A percentile compares a stretch with the other conserved stretches of the same genome.
phyloP scores from a whole-genome alignment of 1,140 invertebrate genomes.

The Centruroides sculpturatus region DNA sequence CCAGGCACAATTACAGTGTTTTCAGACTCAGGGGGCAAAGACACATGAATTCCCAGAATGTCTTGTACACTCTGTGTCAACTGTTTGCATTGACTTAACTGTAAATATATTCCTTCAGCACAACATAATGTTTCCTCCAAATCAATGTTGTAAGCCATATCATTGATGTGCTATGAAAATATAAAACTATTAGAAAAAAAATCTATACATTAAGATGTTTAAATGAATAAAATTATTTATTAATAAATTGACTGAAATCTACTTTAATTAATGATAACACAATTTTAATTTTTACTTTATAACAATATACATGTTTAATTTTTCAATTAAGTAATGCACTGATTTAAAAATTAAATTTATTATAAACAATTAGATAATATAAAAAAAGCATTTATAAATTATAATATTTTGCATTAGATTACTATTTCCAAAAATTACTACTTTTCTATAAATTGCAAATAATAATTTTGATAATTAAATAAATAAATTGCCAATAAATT shows the following conservation, averaged over 20 bases:
- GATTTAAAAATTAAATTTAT: neutral
- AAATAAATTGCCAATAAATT: too few relatives aligned
- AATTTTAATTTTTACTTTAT: constrained; percentile 16
- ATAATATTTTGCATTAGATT: too few relatives aligned
- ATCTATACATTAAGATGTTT: neutral
- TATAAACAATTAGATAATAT: too few relatives aligned
- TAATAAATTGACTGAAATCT: too few relatives aligned
- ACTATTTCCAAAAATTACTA: too few relatives aligned
- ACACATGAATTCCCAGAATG: constrained; percentile 7
- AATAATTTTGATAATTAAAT: too few relatives aligned
- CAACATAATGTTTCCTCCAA: constrained; percentile 59
- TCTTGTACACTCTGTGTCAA: constrained; percentile 10
- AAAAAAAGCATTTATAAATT: too few relatives aligned
- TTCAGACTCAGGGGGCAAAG: neutral
- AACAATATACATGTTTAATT: constrained; percentile 7
- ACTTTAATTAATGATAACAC: neutral
- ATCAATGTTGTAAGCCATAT: constrained; percentile 68
- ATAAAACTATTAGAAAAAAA: constrained; percentile 14
- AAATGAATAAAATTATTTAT: too few relatives aligned
- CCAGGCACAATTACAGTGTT: neutral
- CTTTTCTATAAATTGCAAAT: too few relatives aligned
- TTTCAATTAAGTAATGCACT: neutral
- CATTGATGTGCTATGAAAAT: constrained; percentile 73
- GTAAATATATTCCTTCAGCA: constrained; percentile 77
- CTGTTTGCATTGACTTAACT: constrained; percentile 44